Evolutionary conservation across 2,888 invertebrate species (phyloP).

Genomic region (Kryphioiulus occultus): DNA sequence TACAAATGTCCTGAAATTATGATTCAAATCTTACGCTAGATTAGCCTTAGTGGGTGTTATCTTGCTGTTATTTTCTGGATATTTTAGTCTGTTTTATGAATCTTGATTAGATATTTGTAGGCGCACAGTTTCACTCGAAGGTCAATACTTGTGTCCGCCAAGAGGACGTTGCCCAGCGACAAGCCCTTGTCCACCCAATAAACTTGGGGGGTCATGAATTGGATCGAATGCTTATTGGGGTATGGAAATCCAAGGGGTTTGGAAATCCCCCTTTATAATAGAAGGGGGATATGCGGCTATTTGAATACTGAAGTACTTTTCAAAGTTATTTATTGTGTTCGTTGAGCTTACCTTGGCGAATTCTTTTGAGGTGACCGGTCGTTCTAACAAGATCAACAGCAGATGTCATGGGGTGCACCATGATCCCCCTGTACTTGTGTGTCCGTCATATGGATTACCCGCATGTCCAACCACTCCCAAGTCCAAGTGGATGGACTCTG

Average conservation of each 20-base stretch:
- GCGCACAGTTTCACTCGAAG: background rate
- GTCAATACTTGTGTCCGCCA: background rate
- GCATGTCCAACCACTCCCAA: background rate
- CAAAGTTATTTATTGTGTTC: background rate
- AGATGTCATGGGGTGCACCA: slow-evolving; percentile 12
- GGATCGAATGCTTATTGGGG: no score
- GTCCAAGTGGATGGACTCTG: no score
- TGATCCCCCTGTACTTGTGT: background rate
- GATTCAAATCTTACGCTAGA: background rate
- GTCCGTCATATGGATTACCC: background rate
- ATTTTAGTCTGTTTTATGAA: background rate
- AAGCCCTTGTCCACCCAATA: background rate
- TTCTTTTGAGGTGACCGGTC: slow-evolving; percentile 24
- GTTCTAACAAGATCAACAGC: slow-evolving; percentile 12
- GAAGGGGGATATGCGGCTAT: background rate
- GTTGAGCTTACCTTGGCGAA: slow-evolving; percentile 2
- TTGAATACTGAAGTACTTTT: slow-evolving; percentile 3
- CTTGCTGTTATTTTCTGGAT: background rate
- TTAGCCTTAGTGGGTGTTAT: background rate
- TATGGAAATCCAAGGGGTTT: background rate
- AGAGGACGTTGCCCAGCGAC: background rate
- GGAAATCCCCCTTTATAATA: background rate
- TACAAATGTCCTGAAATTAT: background rate
- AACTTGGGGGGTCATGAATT: background rate
- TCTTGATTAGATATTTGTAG: background rate